Percentiles rank a stretch among this genome's conserved stretches.
Conservation (phyloP, 2,113 vertebrate species). For the Cynocephalus volans region DNA sequence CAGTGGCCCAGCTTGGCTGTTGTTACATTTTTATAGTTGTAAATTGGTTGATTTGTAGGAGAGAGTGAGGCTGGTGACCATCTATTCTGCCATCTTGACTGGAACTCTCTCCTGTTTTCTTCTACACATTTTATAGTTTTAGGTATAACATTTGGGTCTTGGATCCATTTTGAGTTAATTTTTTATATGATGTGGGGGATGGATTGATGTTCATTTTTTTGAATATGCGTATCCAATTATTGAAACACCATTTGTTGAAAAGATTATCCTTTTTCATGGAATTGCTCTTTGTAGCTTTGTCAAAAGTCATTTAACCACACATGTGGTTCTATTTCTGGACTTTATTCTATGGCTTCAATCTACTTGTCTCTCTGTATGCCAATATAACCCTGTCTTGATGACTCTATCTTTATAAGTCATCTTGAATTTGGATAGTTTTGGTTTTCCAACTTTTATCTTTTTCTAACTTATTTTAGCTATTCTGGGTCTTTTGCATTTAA, state of each 20-base stretch:
- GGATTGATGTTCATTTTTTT: background rate
- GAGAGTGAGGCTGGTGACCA: too few species aligned
- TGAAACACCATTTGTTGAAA: background rate
- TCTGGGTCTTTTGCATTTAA: background rate
- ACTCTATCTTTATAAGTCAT: background rate
- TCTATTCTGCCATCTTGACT: too few species aligned
- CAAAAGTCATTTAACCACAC: background rate
- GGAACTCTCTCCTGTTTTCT: background rate
- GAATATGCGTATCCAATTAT: background rate
- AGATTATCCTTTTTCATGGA: background rate
- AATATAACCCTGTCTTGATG: background rate
- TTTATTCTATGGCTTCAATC: background rate
- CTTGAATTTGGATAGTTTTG: background rate
- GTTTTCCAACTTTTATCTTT: background rate
- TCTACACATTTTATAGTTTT: background rate
- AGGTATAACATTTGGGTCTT: background rate
- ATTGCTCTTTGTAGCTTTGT: background rate
- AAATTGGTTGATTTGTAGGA: too few species aligned
- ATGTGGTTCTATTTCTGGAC: too few species aligned
- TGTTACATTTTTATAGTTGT: too few species aligned
- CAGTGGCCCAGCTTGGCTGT: too few species aligned
- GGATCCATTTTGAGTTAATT: background rate
- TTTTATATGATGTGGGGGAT: background rate
- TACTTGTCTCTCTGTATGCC: background rate
- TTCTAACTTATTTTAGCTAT: background rate